phyloP scores from a whole-genome alignment of 2,888 invertebrate genomes.

The Pseudoips prasinana region DNA sequence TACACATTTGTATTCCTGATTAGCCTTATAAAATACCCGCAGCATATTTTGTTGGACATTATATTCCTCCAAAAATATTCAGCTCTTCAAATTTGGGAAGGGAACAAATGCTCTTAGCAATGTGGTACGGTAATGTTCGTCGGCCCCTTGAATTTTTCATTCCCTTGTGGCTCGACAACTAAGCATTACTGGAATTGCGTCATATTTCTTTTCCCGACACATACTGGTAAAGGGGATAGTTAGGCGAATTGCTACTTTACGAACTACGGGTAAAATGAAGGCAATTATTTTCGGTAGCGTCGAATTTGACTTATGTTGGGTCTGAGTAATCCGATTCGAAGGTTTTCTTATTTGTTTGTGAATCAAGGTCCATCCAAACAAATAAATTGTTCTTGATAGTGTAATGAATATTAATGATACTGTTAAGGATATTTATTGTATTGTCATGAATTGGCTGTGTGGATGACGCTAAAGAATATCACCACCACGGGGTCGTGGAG shows the following conservation, averaged over 20 bases:
- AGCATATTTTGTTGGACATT: neutral
- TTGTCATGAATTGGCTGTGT: too few relatives aligned
- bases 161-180: constrained; percentile 79
- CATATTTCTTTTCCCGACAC: constrained; percentile 77
- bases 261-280: constrained; percentile 44
- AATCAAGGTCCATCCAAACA: too few relatives aligned
- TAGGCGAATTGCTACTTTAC: constrained; percentile 60
- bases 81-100: constrained; percentile 56
- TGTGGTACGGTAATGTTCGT: constrained; percentile 72
- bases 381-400: too few relatives aligned
- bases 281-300: constrained; percentile 36
- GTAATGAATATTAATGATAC: too few relatives aligned
- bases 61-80: constrained; percentile 57
- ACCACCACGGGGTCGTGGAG: too few relatives aligned
- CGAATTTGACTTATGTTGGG: neutral
- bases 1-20: too few relatives aligned
- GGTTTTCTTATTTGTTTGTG: too few relatives aligned
- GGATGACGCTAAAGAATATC: too few relatives aligned
- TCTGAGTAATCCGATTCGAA: constrained; percentile 1
- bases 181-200: constrained; percentile 81
- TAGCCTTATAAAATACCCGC: too few relatives aligned
- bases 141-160: constrained; percentile 80
- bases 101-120: constrained; percentile 73
- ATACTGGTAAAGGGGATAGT: constrained; percentile 64
- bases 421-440: too few relatives aligned